A percentile compares a stretch with the other conserved stretches of the same genome.
phyloP scores from a whole-genome alignment of 2,888 invertebrate genomes.

The Camponotus fellah region DNA sequence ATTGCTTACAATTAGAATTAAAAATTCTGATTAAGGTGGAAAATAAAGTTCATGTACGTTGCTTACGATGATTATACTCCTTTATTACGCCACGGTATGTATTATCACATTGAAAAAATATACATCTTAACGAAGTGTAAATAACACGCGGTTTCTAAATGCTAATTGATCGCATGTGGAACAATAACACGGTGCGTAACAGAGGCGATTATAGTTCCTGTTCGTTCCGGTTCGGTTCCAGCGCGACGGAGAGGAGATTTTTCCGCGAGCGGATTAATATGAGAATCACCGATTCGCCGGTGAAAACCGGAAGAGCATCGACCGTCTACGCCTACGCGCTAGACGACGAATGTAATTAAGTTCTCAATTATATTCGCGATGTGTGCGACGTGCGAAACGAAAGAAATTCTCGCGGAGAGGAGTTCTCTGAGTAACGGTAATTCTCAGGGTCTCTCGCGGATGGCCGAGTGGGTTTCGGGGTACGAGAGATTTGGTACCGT shows the following conservation, averaged over 20 bases:
- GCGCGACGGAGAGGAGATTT: neutral
- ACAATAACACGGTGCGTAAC: slow-evolving; percentile 29
- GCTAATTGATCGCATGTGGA: slow-evolving; percentile 34
- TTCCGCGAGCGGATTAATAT: slow-evolving; percentile 25
- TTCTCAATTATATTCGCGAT: slow-evolving; percentile 31
- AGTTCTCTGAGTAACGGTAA: slow-evolving; percentile 41
- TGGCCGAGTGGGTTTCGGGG: slow-evolving; percentile 47
- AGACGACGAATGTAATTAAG: slow-evolving; percentile 34
- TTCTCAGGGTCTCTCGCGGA: slow-evolving; percentile 46
- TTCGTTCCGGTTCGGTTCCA: slow-evolving; percentile 26
- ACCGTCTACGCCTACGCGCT: slow-evolving; percentile 7
- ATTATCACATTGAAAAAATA: slow-evolving; percentile 21
- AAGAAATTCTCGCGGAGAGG: slow-evolving; percentile 42
- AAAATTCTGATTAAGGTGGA: neutral
- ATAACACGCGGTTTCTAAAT: slow-evolving; percentile 36
- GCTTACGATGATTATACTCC: neutral
- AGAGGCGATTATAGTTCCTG: slow-evolving; percentile 29
- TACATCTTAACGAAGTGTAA: slow-evolving; percentile 21
- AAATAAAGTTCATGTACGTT: slow-evolving; percentile 7
- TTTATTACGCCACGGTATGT: neutral
- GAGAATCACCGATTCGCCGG: slow-evolving; percentile 30
- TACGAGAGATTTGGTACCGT: slow-evolving; percentile 66
- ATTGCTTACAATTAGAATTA: neutral
- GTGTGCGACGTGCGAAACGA: slow-evolving; percentile 43
- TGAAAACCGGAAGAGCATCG: slow-evolving; percentile 52